Evolutionary conservation across 2,113 vertebrate species (phyloP).

Genomic region (Chionis minor): DNA sequence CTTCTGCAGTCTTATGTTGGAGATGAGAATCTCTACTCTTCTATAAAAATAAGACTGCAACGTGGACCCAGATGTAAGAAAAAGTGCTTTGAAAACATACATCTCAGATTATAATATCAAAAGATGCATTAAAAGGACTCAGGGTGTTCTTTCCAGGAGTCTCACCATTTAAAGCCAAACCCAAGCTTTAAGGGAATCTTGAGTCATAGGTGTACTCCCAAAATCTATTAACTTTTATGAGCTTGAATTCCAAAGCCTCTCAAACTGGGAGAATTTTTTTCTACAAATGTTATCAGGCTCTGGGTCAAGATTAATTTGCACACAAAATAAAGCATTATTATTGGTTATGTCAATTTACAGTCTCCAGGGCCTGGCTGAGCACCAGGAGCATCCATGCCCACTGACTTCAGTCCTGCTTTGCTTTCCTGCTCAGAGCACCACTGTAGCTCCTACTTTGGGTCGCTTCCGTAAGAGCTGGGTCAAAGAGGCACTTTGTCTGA

Average conservation of each 20-base stretch:
- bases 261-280: background rate
- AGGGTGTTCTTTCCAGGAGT: background rate
- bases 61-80: background rate
- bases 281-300: rapidly evolving
- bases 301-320: background rate
- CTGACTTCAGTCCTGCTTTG: background rate
- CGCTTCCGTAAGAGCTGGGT: background rate
- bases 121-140: background rate
- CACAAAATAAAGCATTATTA: background rate
- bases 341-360: background rate
- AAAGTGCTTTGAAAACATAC: background rate
- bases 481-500: background rate
- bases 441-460: background rate
- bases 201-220: background rate
- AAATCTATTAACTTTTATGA: background rate
- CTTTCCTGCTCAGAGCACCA: background rate
- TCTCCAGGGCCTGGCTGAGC: background rate
- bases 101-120: background rate
- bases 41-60: background rate
- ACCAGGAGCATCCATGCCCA: rapidly evolving
- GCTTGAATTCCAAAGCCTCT: background rate
- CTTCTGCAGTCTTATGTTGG: background rate
- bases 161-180: background rate
- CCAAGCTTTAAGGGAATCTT: background rate
- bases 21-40: background rate